Evolutionary conservation across 2,113 vertebrate species (phyloP).

Genomic region (Rhadina sibilatrix): DNA sequence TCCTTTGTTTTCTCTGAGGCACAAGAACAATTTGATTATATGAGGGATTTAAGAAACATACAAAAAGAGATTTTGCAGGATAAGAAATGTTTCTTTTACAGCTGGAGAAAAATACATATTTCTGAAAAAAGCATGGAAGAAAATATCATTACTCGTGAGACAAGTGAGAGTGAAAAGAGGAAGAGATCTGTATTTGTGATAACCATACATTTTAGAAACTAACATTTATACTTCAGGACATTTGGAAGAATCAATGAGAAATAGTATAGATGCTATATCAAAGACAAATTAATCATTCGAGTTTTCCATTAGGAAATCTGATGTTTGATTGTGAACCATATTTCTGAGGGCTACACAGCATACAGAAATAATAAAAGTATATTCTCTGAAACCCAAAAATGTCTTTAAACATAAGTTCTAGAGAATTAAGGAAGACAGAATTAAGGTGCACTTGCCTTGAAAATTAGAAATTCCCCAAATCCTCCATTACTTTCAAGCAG

Average conservation of each 20-base stretch:
- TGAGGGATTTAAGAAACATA: neutral
- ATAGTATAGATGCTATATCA: neutral
- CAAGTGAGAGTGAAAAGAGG: neutral
- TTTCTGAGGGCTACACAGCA: neutral
- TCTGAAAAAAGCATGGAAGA: neutral
- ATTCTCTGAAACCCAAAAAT: neutral
- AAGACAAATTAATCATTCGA: neutral
- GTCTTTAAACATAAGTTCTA: neutral
- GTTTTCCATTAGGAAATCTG: neutral
- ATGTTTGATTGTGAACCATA: neutral
- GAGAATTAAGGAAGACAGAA: neutral
- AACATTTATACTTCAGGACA: neutral
- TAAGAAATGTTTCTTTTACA: neutral
- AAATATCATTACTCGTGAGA: neutral
- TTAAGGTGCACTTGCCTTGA: neutral
- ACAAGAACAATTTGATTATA: neutral
- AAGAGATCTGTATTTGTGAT: neutral
- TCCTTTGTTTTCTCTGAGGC: neutral
- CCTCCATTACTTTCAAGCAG: neutral
- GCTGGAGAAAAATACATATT: neutral
- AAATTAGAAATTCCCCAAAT: neutral
- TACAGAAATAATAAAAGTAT: neutral
- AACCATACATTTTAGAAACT: neutral
- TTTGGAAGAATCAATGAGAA: neutral
- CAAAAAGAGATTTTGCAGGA: neutral